These are phyloP conservation scores for Capromys pilorides DNA, from an alignment of 2,797 vertebrate genomes.

Conservation along the genomic window DNA sequence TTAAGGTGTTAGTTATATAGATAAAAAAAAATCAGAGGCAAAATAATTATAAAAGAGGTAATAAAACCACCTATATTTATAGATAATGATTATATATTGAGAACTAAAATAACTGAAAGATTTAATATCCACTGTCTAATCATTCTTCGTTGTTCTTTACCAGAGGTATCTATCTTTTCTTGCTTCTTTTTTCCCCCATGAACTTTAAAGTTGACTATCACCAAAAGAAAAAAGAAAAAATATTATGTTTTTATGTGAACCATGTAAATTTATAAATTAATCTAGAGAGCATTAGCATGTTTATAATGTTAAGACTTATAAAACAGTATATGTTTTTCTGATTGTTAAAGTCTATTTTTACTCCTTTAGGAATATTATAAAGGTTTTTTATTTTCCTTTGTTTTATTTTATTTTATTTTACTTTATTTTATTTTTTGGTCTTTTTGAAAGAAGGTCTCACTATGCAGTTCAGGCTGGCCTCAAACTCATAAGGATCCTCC, in stretches of 20 bases:
- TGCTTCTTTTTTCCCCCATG: not conserved
- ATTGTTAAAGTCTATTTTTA: slow-evolving; percentile 26
- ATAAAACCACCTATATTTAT: not conserved
- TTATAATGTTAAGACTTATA: slow-evolving; percentile 3
- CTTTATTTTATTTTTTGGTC: no score
- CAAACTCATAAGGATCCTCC: no score
- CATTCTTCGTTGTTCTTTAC: not conserved
- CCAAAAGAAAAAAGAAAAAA: not conserved
- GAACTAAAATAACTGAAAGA: not conserved
- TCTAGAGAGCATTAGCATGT: not conserved
- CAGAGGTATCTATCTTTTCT: not conserved
- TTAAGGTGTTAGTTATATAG: not conserved
- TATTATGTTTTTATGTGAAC: slow-evolving; percentile 19
- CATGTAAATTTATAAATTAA: slow-evolving; percentile 45
- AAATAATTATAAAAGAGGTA: not conserved
- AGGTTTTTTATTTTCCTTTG: no score
- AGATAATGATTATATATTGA: not conserved
- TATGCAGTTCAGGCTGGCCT: no score
- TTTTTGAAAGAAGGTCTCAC: no score
- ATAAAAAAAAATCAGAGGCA: not conserved
- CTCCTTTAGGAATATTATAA: not conserved
- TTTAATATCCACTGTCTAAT: not conserved
- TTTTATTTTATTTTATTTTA: no score
- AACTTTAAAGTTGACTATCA: slow-evolving; percentile 24
- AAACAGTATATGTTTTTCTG: not conserved